phyloP scores from a whole-genome alignment of 2,888 invertebrate genomes.

The Luffia ferchaultella region DNA sequence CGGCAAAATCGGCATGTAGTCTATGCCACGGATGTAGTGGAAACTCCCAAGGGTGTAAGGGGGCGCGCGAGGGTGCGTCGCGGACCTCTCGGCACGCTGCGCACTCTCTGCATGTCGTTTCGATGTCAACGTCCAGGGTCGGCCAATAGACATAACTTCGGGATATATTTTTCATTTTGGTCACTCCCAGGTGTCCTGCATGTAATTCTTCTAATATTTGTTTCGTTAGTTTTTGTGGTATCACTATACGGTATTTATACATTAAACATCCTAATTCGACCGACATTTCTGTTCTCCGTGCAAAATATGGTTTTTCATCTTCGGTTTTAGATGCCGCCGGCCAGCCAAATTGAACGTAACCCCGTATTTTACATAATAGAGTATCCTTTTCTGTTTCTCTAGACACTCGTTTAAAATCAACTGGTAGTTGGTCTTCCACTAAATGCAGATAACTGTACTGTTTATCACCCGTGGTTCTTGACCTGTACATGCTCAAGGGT shows the following conservation, averaged over 20 bases:
- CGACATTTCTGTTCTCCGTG: background rate
- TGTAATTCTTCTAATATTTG: background rate
- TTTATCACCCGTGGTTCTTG: background rate
- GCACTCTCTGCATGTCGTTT: background rate
- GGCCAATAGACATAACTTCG: background rate
- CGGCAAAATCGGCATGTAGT: background rate
- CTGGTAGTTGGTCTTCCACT: conserved; percentile 8
- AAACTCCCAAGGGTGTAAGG: conserved; percentile 17
- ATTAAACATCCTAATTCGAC: background rate
- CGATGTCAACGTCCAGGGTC: background rate
- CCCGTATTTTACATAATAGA: conserved; percentile 13
- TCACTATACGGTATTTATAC: background rate
- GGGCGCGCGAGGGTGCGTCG: conserved; percentile 11
- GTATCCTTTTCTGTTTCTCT: conserved; percentile 10
- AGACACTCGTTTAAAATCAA: conserved; percentile 11
- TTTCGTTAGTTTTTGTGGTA: background rate
- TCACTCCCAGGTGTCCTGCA: background rate
- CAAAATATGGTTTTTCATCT: no score
- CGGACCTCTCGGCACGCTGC: conserved; percentile 7
- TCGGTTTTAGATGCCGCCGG: no score
- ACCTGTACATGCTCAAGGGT: background rate
- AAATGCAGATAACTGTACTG: conserved; percentile 9
- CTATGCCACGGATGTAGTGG: conserved; percentile 4
- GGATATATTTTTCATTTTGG: background rate
- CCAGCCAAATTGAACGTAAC: no score